A percentile compares a stretch with the other conserved stretches of the same genome.
Conservation (phyloP, 2,888 invertebrate species). For the Phyllotreta striolata region DNA sequence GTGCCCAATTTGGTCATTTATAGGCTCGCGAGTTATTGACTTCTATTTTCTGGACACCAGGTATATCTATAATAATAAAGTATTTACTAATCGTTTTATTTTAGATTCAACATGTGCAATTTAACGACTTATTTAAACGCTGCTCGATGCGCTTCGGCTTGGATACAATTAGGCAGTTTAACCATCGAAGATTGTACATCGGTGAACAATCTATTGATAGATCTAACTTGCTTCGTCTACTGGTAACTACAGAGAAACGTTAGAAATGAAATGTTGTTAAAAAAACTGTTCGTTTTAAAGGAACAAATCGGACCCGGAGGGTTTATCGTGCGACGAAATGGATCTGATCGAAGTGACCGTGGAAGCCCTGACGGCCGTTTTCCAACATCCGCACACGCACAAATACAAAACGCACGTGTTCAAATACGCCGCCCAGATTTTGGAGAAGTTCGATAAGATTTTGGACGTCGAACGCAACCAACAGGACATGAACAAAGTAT, state of each 20-base stretch:
- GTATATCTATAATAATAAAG: too few relatives aligned
- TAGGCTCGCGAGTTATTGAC: too few relatives aligned
- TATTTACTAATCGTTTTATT: conserved; percentile 25
- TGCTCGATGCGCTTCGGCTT: conserved; percentile 66
- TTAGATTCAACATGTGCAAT: conserved; percentile 59
- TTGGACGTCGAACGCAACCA: conserved; percentile 62
- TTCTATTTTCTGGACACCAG: too few relatives aligned
- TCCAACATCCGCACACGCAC: conserved; percentile 69
- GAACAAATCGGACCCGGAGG: conserved; percentile 61
- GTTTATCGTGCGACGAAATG: conserved; percentile 65
- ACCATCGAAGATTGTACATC: conserved; percentile 57
- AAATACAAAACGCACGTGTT: conserved; percentile 64
- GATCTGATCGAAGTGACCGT: conserved; percentile 69
- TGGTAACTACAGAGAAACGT: conserved; percentile 56
- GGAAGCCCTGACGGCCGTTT: conserved; percentile 68
- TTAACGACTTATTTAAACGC: conserved; percentile 65
- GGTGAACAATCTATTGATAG: conserved; percentile 56
- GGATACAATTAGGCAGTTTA: conserved; percentile 69
- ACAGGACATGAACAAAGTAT: conserved; percentile 57
- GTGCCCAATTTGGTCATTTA: too few relatives aligned
- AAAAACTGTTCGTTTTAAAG: conserved; percentile 44
- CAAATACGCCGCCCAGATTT: conserved; percentile 67
- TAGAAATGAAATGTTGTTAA: background rate
- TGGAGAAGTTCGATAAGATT: conserved; percentile 66
- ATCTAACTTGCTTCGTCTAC: conserved; percentile 59